These are phyloP conservation scores for Gordius sp. DNA, from an alignment of 2,888 invertebrate genomes.

Conservation along the genomic window DNA sequence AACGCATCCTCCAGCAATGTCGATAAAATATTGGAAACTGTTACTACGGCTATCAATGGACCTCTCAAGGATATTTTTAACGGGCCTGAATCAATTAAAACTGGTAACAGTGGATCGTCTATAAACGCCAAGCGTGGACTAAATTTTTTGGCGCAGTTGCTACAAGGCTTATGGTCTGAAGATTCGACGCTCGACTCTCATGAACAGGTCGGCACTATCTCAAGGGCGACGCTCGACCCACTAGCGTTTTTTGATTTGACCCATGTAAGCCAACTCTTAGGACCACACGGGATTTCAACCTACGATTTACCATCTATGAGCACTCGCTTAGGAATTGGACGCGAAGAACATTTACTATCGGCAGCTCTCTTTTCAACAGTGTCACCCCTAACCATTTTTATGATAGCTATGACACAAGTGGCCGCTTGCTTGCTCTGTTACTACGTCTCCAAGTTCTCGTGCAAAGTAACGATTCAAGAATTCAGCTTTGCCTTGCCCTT, in stretches of 20 bases:
- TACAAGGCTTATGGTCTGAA: background rate
- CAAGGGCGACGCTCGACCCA: background rate
- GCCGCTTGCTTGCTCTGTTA: background rate
- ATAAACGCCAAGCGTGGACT: background rate
- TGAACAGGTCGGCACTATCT: background rate
- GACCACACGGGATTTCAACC: background rate
- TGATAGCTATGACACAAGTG: background rate
- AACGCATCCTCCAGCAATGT: too few relatives aligned
- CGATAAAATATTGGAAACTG: too few relatives aligned
- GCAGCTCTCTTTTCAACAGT: conserved; percentile 2
- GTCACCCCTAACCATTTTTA: background rate
- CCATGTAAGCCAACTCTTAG: background rate
- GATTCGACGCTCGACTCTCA: background rate
- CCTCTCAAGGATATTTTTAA: background rate
- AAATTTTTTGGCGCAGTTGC: background rate
- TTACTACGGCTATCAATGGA: too few relatives aligned
- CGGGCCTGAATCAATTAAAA: background rate
- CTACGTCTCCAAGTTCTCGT: background rate
- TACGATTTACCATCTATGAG: background rate
- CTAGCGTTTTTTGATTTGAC: background rate
- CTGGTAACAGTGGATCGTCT: background rate
- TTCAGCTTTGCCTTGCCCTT: conserved; percentile 89
- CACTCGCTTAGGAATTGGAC: background rate
- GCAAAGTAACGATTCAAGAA: conserved; percentile 45
- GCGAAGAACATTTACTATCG: background rate